Base-by-base conservation (phyloP, 2,888 invertebrate species). In the Eupithecia pulchellata region DNA sequence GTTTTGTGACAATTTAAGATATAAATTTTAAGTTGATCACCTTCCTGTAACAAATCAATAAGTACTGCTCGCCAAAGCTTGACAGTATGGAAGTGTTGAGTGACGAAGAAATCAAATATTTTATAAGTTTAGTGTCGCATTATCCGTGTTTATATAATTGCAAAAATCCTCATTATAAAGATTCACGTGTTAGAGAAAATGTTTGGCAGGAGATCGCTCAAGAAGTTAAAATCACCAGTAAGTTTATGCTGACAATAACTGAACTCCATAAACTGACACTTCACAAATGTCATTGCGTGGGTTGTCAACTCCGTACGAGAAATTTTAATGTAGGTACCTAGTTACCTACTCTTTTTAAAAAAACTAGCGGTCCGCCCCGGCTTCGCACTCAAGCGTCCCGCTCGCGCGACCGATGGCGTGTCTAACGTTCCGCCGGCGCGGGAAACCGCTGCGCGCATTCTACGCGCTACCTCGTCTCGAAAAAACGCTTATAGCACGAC, bases 131-230 rank as follows among this genome's bases (percentile, higher is more conserved):
- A 13, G 25, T 52, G 4, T 13, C 4, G 1, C 52, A 13, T 0
- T 25, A 25, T 25, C 52, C 52, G 4, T 52, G 20, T 52, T 52
- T 52, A 25, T 52, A 13, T 52, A 4, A 52, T 52, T 25, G 25
- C 13, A 52, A 52, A 25, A 25, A 13, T 52, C 52, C 11, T 4
- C 25, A 25, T 13, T 52, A 52, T 52, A 52, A 52, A 25, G 52
- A 52, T 13, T 1, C 25, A 13, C 25, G 52, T 13, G 52, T 25
- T 25, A 52, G 52, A 52, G 52, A 52, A 1, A 25, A 20, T 11
- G 52, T 52, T 25, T 52, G 52, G 52, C 52, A 25, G 13, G 52
- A 52, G 52, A 52, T 52, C 52, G 52, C 25, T 52, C 52, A 52
- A 25, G 11, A 52, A 52, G 13, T 25, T 3, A 52, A 52, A 52